Evolutionary conservation across 30 jellyfish, hydroid and myxozoan genomes (phyloP).

Genomic region (Haliclystus octoradiatus): DNA sequence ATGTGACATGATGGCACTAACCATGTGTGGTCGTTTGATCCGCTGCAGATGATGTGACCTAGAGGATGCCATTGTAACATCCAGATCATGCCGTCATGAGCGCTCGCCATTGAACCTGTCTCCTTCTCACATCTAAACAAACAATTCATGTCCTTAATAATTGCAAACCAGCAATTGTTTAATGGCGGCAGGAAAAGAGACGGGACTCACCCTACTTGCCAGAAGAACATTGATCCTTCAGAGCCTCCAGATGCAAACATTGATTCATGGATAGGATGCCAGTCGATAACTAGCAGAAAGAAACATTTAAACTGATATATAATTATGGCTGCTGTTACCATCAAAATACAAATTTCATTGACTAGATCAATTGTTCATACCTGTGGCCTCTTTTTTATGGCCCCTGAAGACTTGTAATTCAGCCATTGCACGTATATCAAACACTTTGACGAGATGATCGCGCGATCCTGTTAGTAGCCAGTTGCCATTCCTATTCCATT

Average conservation of each 20-base stretch:
- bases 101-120: slow-evolving; percentile 86
- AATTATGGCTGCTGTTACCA: too few relatives aligned
- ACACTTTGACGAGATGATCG: slow-evolving; percentile 89
- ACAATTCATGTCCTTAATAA: too few relatives aligned
- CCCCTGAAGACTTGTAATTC: slow-evolving; percentile 91
- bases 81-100: slow-evolving; percentile 99
- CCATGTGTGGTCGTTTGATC: slow-evolving; percentile 98
- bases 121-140: slow-evolving; percentile 63
- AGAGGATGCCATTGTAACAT: slow-evolving; percentile 95
- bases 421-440: slow-evolving; percentile 91
- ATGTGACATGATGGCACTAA: neutral
- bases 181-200: neutral
- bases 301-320: neutral
- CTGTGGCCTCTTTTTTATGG: slow-evolving; percentile 94
- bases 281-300: slow-evolving; percentile 56
- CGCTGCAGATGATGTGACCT: slow-evolving; percentile 91
- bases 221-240: slow-evolving; percentile 90
- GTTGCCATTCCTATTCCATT: slow-evolving; percentile 93
- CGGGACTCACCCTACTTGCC: slow-evolving; percentile 68
- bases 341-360: too few relatives aligned
- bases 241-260: slow-evolving; percentile 95
- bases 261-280: slow-evolving; percentile 95
- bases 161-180: too few relatives aligned
- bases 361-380: too few relatives aligned
- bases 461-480: slow-evolving; percentile 99